A percentile compares a stretch with the other conserved stretches of the same genome.
These are phyloP conservation scores for Lagocephalus sceleratus DNA, from an alignment of 2,797 vertebrate genomes.

Conservation along the genomic window DNA sequence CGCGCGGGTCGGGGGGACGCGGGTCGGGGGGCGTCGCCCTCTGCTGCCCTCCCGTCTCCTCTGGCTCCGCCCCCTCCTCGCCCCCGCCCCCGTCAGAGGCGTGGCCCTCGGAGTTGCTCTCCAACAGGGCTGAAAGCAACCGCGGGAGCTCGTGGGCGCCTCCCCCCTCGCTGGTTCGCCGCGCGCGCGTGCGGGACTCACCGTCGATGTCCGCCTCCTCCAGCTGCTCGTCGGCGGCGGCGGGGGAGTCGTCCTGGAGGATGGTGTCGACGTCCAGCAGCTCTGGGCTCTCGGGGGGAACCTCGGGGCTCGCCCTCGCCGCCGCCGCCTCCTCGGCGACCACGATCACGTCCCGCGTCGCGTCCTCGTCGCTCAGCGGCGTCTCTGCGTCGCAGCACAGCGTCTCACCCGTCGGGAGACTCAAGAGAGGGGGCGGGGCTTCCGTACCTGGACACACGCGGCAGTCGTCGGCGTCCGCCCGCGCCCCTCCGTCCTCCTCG, in stretches of 20 bases:
- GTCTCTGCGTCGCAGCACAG: slow-evolving; percentile 56
- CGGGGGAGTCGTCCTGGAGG: background rate
- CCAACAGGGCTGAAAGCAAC: slow-evolving; percentile 16
- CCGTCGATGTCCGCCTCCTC: slow-evolving; percentile 11
- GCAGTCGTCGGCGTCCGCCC: slow-evolving; percentile 48
- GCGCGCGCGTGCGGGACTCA: background rate
- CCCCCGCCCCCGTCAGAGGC: background rate
- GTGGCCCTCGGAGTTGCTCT: slow-evolving; percentile 2
- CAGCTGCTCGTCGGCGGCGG: background rate
- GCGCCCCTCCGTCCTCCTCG: slow-evolving; percentile 18
- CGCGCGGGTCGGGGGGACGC: background rate
- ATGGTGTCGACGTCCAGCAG: slow-evolving; percentile 19
- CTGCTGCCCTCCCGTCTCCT: slow-evolving; percentile 15
- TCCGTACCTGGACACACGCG: slow-evolving; percentile 70
- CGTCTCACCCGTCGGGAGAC: background rate
- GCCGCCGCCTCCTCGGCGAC: no score
- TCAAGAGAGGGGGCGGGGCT: background rate
- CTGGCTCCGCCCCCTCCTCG: slow-evolving; percentile 9
- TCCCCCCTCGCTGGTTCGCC: background rate
- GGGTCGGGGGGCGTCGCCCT: slow-evolving; percentile 12
- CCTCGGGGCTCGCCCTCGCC: no score
- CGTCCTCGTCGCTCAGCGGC: slow-evolving; percentile 53
- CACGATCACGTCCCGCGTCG: slow-evolving; percentile 47
- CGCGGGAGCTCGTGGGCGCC: background rate
- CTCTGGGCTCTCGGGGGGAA: background rate